Percentiles rank a stretch among this genome's conserved stretches.
These are phyloP conservation scores for Charadrius vociferus DNA, from an alignment of 2,113 vertebrate genomes.

Conservation along the genomic window DNA sequence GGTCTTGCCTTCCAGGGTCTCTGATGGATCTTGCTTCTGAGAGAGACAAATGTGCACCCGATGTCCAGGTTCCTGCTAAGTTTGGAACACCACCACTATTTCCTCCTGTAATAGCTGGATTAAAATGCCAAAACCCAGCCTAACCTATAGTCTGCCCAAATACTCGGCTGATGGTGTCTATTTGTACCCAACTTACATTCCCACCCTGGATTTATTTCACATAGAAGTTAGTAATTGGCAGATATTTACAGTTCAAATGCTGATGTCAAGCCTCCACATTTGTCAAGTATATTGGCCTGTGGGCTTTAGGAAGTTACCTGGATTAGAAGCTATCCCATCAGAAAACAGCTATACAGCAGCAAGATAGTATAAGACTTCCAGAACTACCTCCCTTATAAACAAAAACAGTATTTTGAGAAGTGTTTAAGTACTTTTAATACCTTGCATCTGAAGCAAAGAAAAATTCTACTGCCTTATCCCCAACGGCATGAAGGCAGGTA, in stretches of 20 bases:
- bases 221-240: neutral
- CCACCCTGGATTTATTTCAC: neutral
- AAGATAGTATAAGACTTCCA: neutral
- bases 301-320: neutral
- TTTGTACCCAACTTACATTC: neutral
- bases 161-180: neutral
- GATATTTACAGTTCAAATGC: neutral
- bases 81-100: neutral
- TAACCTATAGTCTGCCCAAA: neutral
- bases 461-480: constrained; percentile 89
- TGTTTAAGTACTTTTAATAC: constrained; percentile 61
- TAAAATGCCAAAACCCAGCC: neutral
- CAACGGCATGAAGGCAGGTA: constrained; percentile 82
- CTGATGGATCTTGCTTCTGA: neutral
- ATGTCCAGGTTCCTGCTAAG: neutral
- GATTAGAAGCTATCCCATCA: neutral
- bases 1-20: neutral
- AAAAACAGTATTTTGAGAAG: neutral
- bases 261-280: neutral
- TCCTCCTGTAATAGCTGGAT: neutral
- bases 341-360: neutral
- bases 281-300: neutral
- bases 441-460: constrained; percentile 97
- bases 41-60: neutral
- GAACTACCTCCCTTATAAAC: neutral